phyloP scores from a whole-genome alignment of 1,140 invertebrate genomes.

The Choristoneura fumiferana region DNA sequence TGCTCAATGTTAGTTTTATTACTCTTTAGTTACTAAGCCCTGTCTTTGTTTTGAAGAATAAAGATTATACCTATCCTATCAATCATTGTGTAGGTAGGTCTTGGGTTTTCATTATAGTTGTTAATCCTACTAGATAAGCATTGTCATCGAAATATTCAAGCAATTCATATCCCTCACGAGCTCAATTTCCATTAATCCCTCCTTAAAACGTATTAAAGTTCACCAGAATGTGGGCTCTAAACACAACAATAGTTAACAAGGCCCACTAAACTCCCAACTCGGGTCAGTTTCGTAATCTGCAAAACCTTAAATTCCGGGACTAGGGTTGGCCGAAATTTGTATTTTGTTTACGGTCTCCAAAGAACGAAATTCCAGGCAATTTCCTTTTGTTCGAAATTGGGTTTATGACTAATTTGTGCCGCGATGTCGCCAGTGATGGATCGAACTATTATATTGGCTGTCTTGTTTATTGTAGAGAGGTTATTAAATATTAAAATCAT shows the following conservation, averaged over 20 bases:
- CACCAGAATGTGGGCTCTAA: background rate
- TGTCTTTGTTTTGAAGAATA: too few species aligned
- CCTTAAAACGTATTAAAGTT: background rate
- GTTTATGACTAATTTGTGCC: constrained; percentile 4
- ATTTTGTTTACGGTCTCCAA: background rate
- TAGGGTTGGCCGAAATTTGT: background rate
- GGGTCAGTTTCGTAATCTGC: constrained; percentile 10
- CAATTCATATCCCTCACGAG: background rate
- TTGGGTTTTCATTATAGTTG: too few species aligned
- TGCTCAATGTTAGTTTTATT: too few species aligned
- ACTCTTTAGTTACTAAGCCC: too few species aligned
- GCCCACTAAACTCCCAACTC: constrained; percentile 12
- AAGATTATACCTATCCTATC: too few species aligned
- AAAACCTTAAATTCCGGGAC: background rate
- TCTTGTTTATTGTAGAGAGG: background rate
- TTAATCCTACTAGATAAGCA: too few species aligned
- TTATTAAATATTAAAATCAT: constrained; percentile 12
- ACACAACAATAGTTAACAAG: constrained; percentile 17
- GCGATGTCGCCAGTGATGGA: constrained; percentile 10
- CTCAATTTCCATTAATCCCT: constrained; percentile 8
- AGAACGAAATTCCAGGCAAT: background rate
- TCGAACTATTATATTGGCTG: constrained; percentile 17
- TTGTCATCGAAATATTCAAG: background rate
- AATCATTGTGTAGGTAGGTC: too few species aligned
- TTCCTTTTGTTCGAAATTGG: background rate